A percentile compares a stretch with the other conserved stretches of the same genome.
Conservation (phyloP, 2,888 invertebrate species). For the Tridacna crocea region DNA sequence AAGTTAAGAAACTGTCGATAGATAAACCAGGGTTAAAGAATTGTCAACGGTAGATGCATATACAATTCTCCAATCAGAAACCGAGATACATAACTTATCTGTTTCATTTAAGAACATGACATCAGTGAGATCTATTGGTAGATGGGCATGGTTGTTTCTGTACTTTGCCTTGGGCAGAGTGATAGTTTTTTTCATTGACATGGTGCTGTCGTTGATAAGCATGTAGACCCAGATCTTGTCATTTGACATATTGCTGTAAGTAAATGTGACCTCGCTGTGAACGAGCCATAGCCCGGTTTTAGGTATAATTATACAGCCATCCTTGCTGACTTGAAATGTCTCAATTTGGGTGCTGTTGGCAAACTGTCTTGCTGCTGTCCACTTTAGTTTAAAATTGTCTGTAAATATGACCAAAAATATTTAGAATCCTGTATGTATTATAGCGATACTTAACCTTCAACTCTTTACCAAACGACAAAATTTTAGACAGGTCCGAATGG, state of each 20-base stretch:
- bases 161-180: background rate
- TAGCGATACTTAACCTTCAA: no score
- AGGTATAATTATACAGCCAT: constrained; percentile 3
- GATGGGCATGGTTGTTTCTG: background rate
- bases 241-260: background rate
- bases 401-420: background rate
- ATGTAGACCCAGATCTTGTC: constrained; percentile 10
- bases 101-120: background rate
- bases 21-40: background rate
- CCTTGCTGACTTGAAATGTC: background rate
- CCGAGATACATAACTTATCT: background rate
- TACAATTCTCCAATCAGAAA: constrained; percentile 8
- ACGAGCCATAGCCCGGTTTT: background rate
- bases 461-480: no score
- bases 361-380: background rate
- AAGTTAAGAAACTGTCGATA: background rate
- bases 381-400: constrained; percentile 8
- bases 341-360: background rate
- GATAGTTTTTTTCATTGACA: background rate
- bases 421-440: no score
- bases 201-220: background rate
- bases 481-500: no score
- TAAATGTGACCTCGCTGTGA: constrained; percentile 2
- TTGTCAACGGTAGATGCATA: background rate
- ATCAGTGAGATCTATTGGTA: constrained; percentile 4